Evolutionary conservation across 2,797 vertebrate genomes (phyloP).

Genomic region (Melanotaenia trifasciata): DNA sequence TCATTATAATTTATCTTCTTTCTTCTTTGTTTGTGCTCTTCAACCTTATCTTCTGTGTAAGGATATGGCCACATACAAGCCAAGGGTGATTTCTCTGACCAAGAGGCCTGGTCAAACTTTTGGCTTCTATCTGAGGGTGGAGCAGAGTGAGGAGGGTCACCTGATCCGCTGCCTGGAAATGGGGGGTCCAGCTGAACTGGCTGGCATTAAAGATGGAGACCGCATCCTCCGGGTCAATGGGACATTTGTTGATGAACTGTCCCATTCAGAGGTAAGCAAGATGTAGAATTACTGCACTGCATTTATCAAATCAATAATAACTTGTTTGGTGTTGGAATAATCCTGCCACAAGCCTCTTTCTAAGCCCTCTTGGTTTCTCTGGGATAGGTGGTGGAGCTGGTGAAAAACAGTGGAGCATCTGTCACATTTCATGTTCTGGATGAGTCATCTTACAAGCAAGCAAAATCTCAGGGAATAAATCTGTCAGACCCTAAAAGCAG

Average conservation of each 20-base stretch:
- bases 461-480: slow-evolving; percentile 80
- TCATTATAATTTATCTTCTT: background rate
- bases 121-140: slow-evolving; percentile 91
- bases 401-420: slow-evolving; percentile 84
- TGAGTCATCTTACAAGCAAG: slow-evolving; percentile 85
- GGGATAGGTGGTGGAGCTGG: slow-evolving; percentile 88
- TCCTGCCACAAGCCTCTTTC: background rate
- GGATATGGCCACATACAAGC: slow-evolving; percentile 86
- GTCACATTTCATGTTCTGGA: slow-evolving; percentile 89
- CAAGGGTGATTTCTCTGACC: slow-evolving; percentile 86
- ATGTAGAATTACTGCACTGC: slow-evolving; percentile 10
- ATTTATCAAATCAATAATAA: slow-evolving; percentile 18
- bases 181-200: slow-evolving; percentile 87
- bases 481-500: slow-evolving; percentile 71
- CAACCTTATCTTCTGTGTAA: slow-evolving; percentile 15
- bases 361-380: slow-evolving; percentile 4
- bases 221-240: slow-evolving; percentile 91
- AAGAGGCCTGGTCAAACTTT: slow-evolving; percentile 86
- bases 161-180: slow-evolving; percentile 89
- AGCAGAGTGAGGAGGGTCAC: slow-evolving; percentile 88
- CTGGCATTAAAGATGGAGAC: slow-evolving; percentile 94
- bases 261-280: slow-evolving; percentile 86
- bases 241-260: slow-evolving; percentile 87
- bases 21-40: background rate
- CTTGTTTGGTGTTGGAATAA: background rate